Base-by-base conservation (phyloP, 2,888 invertebrate species). In the Hipparchia sbordonii region DNA sequence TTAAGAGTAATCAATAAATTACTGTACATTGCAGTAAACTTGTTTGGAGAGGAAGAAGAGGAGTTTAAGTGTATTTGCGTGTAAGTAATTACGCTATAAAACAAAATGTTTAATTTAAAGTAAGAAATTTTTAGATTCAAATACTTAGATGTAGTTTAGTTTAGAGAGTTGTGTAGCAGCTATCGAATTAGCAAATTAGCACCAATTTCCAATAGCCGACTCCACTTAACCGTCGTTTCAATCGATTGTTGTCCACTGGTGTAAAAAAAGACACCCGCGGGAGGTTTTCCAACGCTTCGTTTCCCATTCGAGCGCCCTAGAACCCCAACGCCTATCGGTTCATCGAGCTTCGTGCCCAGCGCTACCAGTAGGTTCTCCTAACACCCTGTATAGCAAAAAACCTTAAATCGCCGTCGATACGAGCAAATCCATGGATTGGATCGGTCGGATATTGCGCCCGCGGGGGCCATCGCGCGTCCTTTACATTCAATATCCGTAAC, bases 361-460 rank as follows among this genome's bases (percentile, higher is more conserved):
- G 5, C 39, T 5, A 39, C 39, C 39, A 39, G n/a, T n/a, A 56
- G 23, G 23, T 0, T 13, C 6, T n/a, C 13, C 5, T 6, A 70
- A 52, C 75, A 73, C 3, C 10, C 67, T 75, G 63, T 75, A 73
- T 60, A 66, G 46, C 33, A 51, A 46, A 39, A 63, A 54, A 68
- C 67, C 67, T 62, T 65, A 63, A 74, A 73, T 73, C 78, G 77
- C 77, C 78, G 71, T 68, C 57, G 67, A 73, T 78, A 77, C 80
- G 84, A 82, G 83, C 72, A 84, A 84, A 83, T 83, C 84, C 84
- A 78, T 79, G 76, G 82, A 80, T 81, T 65, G 57, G 69, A 67
- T 72, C 72, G 82, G 73, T 81, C 83, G 84, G 69, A 86, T 86
- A 91, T 87, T 80, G 84, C 80, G 73, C 88, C 80, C 87, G 48